These are phyloP conservation scores for Coregonus sp. DNA, from an alignment of 2,797 vertebrate species.

Conservation along the genomic window DNA sequence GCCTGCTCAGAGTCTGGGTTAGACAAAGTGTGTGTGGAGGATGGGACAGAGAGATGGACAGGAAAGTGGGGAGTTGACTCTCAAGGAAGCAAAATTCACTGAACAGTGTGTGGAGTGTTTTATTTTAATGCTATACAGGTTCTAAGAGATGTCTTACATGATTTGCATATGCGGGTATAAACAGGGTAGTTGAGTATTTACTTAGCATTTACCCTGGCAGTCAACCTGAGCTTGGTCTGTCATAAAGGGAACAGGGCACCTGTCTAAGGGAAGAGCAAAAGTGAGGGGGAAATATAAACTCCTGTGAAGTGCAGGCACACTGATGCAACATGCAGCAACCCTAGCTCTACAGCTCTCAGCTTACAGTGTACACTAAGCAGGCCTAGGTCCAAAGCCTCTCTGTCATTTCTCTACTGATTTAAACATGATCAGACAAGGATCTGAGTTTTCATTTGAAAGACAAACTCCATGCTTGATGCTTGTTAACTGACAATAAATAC, in stretches of 20 bases:
- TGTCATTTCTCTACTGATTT: neutral
- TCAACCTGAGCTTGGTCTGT: neutral
- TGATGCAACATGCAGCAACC: conserved; percentile 68
- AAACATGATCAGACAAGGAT: neutral
- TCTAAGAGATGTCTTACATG: too few species aligned
- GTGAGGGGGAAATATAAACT: conserved; percentile 27
- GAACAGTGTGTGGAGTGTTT: neutral
- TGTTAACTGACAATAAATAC: neutral
- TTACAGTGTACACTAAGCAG: neutral
- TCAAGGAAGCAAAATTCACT: neutral
- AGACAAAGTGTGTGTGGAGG: neutral
- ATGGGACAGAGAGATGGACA: neutral
- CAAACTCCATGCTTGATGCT: neutral
- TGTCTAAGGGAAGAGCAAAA: neutral
- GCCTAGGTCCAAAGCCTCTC: too few species aligned
- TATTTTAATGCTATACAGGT: too few species aligned
- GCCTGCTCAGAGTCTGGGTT: conserved; percentile 10
- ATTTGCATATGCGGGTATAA: too few species aligned
- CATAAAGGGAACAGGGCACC: neutral
- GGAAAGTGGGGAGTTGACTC: neutral
- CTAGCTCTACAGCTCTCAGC: neutral
- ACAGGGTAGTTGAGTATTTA: neutral
- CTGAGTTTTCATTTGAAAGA: neutral
- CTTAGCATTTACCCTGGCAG: neutral
- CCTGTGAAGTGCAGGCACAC: conserved; percentile 36